A percentile compares a stretch with the other conserved stretches of the same genome.
These are phyloP conservation scores for Chlorospingus semifuscus DNA, from an alignment of 2,797 vertebrate genomes.

Conservation along the genomic window DNA sequence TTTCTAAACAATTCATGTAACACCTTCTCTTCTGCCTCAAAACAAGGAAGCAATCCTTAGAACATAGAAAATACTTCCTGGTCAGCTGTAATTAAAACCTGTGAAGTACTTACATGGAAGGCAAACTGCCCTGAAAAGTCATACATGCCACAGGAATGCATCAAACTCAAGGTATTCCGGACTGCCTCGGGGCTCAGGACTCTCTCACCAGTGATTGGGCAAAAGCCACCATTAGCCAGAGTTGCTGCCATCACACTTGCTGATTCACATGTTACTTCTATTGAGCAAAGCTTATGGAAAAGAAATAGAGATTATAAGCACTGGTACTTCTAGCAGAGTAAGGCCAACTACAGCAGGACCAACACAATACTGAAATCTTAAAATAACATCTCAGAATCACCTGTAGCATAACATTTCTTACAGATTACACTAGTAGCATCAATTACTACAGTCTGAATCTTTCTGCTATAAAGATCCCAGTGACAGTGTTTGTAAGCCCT, in stretches of 20 bases:
- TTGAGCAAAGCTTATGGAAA: conserved; percentile 88
- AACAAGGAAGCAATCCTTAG: background rate
- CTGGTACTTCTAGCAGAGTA: background rate
- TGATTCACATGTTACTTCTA: conserved; percentile 96
- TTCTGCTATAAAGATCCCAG: conserved; percentile 7
- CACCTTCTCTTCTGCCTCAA: background rate
- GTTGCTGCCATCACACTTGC: conserved; percentile 98
- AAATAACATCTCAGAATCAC: background rate
- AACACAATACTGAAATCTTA: background rate
- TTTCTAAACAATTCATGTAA: background rate
- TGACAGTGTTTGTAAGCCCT: background rate
- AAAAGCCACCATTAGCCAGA: conserved; percentile 95
- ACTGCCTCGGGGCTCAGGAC: conserved; percentile 94
- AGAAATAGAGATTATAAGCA: conserved; percentile 18
- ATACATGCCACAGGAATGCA: conserved; percentile 99
- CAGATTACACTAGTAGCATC: background rate
- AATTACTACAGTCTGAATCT: background rate
- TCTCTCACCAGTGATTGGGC: conserved; percentile 96
- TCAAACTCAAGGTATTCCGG: conserved; percentile 92
- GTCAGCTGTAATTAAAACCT: background rate
- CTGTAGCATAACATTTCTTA: background rate
- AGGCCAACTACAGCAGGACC: background rate
- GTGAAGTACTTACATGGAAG: conserved; percentile 86
- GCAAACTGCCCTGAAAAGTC: conserved; percentile 98
- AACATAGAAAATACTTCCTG: background rate